These are phyloP conservation scores for Cheilosia impressa DNA, from an alignment of 2,888 invertebrate species.

Conservation along the genomic window DNA sequence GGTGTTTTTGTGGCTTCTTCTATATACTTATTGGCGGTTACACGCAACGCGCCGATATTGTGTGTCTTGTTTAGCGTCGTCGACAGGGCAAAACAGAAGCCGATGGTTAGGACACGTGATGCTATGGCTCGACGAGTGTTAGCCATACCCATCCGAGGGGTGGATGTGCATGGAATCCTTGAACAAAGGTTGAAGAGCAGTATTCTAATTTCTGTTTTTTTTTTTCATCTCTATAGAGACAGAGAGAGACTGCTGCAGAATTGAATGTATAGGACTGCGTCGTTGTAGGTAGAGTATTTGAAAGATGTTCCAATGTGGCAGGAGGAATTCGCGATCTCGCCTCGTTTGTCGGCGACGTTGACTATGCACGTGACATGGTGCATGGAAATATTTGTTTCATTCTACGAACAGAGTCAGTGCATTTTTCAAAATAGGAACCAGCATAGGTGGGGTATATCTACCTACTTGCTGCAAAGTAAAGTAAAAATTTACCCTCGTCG, in stretches of 20 bases:
- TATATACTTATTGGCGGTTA: slow-evolving; percentile 68
- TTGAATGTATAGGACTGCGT: slow-evolving; percentile 39
- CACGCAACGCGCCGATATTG: slow-evolving; percentile 68
- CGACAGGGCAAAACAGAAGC: slow-evolving; percentile 72
- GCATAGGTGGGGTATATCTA: background rate
- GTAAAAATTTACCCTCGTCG: background rate
- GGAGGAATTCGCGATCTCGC: slow-evolving; percentile 63
- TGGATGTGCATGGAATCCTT: slow-evolving; percentile 49
- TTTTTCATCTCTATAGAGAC: slow-evolving; percentile 14
- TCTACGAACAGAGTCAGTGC: background rate
- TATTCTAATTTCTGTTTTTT: slow-evolving; percentile 72
- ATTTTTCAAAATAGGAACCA: slow-evolving; percentile 15
- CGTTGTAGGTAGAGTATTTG: slow-evolving; percentile 73
- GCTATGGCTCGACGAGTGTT: slow-evolving; percentile 57
- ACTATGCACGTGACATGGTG: slow-evolving; percentile 55
- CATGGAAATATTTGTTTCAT: slow-evolving; percentile 40
- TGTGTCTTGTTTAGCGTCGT: slow-evolving; percentile 71
- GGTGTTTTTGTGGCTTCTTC: slow-evolving; percentile 34
- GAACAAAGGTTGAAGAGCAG: slow-evolving; percentile 54
- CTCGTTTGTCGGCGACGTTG: slow-evolving; percentile 66
- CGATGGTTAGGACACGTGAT: slow-evolving; percentile 71
- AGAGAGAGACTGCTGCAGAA: background rate
- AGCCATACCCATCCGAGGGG: slow-evolving; percentile 51
- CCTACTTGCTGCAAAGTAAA: background rate
- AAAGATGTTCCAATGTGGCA: slow-evolving; percentile 72